phyloP scores from a whole-genome alignment of 2,888 invertebrate genomes.

The Phasia obesa region DNA sequence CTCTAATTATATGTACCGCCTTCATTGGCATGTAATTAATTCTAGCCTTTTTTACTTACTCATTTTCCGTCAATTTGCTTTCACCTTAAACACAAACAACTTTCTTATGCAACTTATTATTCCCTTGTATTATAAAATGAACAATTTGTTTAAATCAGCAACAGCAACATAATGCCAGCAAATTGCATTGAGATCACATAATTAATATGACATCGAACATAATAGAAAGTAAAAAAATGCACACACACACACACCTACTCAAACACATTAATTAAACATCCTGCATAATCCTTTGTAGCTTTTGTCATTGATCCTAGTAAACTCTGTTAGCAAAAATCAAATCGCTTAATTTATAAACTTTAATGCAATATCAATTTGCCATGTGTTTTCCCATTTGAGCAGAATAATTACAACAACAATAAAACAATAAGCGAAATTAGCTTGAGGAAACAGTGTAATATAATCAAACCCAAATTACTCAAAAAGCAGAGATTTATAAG shows the following conservation, averaged over 20 bases:
- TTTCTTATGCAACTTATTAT: constrained; percentile 3
- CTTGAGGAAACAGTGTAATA: not conserved
- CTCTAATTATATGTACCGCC: no score
- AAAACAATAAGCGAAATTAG: no score
- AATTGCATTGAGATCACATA: constrained; percentile 18
- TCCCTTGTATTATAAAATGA: constrained; percentile 1
- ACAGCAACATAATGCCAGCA: constrained; percentile 5
- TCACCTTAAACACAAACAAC: not conserved
- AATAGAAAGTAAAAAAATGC: not conserved
- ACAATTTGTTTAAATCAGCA: not conserved
- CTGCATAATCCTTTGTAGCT: not conserved
- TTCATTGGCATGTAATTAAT: not conserved
- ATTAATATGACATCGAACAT: not conserved
- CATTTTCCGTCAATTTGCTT: not conserved
- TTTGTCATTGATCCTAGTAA: not conserved
- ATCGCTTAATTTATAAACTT: constrained; percentile 5
- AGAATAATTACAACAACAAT: not conserved
- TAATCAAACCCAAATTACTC: constrained; percentile 11
- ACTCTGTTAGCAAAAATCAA: not conserved
- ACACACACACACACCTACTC: not conserved
- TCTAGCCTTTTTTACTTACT: not conserved
- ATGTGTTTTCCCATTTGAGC: not conserved
- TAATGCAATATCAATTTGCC: constrained; percentile 12
- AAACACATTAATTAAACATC: constrained; percentile 2
- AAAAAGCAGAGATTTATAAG: no score